Evolutionary conservation across 2,797 vertebrate species (phyloP).

Genomic region (Arremon brunneinucha): DNA sequence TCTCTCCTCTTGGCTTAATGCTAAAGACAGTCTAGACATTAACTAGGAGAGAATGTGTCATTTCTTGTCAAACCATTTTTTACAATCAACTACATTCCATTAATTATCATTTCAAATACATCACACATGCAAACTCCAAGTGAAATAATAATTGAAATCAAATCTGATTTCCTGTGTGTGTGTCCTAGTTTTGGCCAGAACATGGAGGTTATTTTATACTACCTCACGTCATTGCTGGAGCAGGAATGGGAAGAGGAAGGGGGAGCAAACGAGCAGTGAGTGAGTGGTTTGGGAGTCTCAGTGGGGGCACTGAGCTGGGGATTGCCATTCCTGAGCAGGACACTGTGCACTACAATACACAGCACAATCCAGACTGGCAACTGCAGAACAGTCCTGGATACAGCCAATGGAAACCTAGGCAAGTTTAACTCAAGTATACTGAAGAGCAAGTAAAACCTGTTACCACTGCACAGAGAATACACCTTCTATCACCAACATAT

Average conservation of each 20-base stretch:
- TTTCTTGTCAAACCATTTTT: neutral
- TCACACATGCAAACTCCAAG: neutral
- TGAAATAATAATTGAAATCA: neutral
- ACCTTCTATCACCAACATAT: neutral
- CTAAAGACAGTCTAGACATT: neutral
- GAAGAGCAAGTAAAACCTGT: neutral
- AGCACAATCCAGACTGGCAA: neutral
- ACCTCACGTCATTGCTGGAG: accelerated
- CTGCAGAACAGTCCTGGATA: neutral
- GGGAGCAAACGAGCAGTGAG: accelerated
- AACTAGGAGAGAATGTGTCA: neutral
- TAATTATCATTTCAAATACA: neutral
- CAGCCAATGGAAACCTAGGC: neutral
- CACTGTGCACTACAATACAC: neutral
- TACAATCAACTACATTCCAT: neutral
- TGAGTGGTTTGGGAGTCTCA: neutral
- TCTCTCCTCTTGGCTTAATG: neutral
- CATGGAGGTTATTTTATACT: neutral
- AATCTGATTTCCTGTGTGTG: neutral
- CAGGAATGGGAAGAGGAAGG: neutral
- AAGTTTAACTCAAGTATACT: neutral
- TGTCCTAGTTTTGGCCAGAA: neutral
- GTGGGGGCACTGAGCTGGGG: neutral
- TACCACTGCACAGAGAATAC: neutral
- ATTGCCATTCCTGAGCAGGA: neutral